Base-by-base conservation (phyloP, 2,888 invertebrate species). In the Orthosia gothica region DNA sequence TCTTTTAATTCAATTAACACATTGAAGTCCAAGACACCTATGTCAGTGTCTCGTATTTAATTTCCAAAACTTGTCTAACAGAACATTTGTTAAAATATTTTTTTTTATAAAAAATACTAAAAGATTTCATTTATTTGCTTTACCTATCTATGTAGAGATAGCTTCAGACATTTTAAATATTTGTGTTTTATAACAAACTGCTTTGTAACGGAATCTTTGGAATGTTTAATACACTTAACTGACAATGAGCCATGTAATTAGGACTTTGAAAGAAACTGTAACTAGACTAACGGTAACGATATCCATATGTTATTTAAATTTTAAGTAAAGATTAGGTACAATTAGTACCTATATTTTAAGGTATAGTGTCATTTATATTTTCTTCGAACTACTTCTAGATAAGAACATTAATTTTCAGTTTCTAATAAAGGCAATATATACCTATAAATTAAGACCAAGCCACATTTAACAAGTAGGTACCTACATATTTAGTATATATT, bases 171-270 rank as follows among this genome's bases (percentile, higher is more conserved):
- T 68, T 47, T 54, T 61, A 59, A 55, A 52, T 67, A 52, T 76
- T 74, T 45, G 77, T 47, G 40, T 40, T 57, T 40, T 57, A 20
- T 13, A 52, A 52, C 16, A 47, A 47, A 68, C 52, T 77, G 11
- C 32, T 74, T 77, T 74, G 45, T 76, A 66, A 47, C 26, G 45
- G 15, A 64, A 54, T 63, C 20, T 45, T 55, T 55, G 67, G 50
- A 49, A 50, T 64, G 40, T 68, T 32, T 18, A 59, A 59, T 54
- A 71, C 70, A 45, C 9, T 23, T 18, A 32, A 57, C 54, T 55
- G 26, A 61, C 62, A 74, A 68, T 68, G 55, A 52, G 20, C n/a
- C 9, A 47, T 61, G 55, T 57, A 64, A 68, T 63, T 55, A 73
- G 54, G 54, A 55, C 16, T 45, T 58, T 69, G 20, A 68, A 77